Conservation (phyloP, 2,797 vertebrate species). For the Rhabdophis nuchalis region DNA sequence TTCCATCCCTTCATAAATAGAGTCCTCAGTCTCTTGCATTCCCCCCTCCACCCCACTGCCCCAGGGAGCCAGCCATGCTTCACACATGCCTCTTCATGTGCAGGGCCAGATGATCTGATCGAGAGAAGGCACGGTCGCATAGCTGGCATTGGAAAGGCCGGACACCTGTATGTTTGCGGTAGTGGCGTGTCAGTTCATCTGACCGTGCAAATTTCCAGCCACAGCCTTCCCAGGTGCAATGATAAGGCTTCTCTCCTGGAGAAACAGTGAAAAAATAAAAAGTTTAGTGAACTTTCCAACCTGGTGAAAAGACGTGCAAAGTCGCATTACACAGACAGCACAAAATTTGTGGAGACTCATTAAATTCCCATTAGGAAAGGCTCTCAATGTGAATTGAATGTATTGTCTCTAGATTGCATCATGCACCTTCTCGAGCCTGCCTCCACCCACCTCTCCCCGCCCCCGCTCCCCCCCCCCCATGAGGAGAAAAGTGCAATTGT, state of each 20-base stretch:
- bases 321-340: background rate
- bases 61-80: background rate
- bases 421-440: background rate
- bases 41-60: background rate
- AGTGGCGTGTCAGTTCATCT: slow-evolving; percentile 89
- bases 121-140: slow-evolving; percentile 89
- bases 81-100: slow-evolving; percentile 96
- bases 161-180: slow-evolving; percentile 90
- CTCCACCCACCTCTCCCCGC: background rate
- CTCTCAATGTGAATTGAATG: background rate
- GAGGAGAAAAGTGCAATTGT: background rate
- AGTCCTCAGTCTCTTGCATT: slow-evolving; percentile 7
- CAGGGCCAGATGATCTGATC: slow-evolving; percentile 88
- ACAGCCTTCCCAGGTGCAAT: slow-evolving; percentile 93
- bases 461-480: background rate
- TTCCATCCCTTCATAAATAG: slow-evolving; percentile 40
- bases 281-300: background rate
- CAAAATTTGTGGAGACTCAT: background rate
- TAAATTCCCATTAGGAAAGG: background rate
- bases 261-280: slow-evolving; percentile 15
- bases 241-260: slow-evolving; percentile 90
- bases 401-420: too few species aligned
- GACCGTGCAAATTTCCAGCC: slow-evolving; percentile 94
- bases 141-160: slow-evolving; percentile 90
- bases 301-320: background rate